These are phyloP conservation scores for Hiodon tergisus DNA, from an alignment of 2,113 vertebrate genomes.

Conservation along the genomic window DNA sequence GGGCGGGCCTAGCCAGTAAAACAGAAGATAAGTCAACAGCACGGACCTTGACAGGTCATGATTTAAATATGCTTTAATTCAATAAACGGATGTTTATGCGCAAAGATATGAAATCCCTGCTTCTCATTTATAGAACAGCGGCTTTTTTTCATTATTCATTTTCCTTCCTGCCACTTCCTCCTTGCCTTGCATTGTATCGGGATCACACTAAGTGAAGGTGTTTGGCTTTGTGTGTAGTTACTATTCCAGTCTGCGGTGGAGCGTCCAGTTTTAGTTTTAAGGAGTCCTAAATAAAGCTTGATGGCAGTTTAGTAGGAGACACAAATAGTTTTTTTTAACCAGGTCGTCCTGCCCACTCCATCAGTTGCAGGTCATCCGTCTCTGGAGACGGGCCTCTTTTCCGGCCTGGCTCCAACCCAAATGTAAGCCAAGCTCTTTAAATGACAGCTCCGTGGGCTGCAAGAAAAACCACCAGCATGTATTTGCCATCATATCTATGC, in stretches of 20 bases:
- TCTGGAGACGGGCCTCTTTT: too few species aligned
- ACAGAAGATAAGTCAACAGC: background rate
- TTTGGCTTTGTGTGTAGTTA: slow-evolving; percentile 27
- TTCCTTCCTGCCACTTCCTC: slow-evolving; percentile 52
- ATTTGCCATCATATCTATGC: too few species aligned
- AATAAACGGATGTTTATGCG: slow-evolving; percentile 56
- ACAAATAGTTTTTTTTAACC: too few species aligned
- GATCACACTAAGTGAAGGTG: slow-evolving; percentile 27
- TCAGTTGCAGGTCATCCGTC: too few species aligned
- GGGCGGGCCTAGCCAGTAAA: background rate
- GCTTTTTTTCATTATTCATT: slow-evolving; percentile 41
- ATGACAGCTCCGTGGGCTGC: too few species aligned
- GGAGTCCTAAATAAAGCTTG: too few species aligned
- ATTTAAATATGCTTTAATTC: slow-evolving; percentile 35
- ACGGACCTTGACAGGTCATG: background rate
- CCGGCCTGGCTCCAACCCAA: too few species aligned
- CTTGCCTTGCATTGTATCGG: slow-evolving; percentile 44
- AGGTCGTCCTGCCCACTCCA: too few species aligned
- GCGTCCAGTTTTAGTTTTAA: background rate
- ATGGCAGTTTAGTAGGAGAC: too few species aligned
- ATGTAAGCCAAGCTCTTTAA: too few species aligned
- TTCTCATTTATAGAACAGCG: slow-evolving; percentile 37
- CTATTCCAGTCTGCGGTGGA: background rate
- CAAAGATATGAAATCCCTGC: slow-evolving; percentile 27
- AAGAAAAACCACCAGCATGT: too few species aligned